Conservation (phyloP, 2,888 invertebrate genomes). For the Acrocyrtus sp. region DNA sequence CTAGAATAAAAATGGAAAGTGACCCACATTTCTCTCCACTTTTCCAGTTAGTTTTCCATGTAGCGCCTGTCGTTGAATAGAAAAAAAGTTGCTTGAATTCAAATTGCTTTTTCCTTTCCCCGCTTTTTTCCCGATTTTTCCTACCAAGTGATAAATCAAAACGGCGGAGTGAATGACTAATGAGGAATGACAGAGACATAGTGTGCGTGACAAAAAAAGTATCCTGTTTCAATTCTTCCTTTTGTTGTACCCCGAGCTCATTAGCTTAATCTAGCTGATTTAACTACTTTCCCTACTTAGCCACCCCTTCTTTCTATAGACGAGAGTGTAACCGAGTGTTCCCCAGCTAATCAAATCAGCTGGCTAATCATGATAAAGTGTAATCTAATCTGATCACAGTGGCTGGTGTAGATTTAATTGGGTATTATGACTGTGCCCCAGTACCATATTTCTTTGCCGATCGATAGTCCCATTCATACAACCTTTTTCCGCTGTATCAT, state of each 20-base stretch:
- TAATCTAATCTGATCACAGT: neutral
- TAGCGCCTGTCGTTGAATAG: neutral
- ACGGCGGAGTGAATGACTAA: slow-evolving; percentile 1
- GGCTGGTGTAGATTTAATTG: neutral
- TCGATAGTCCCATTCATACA: too few relatives aligned
- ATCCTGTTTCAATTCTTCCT: neutral
- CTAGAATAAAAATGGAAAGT: neutral
- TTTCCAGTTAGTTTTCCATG: too few relatives aligned
- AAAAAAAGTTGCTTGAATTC: too few relatives aligned
- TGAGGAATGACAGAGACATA: slow-evolving; percentile 1
- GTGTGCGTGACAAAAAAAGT: neutral
- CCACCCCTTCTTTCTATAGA: neutral
- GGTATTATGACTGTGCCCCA: neutral
- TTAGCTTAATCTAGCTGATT: neutral
- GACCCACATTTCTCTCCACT: slow-evolving; percentile 11
- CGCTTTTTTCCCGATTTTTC: neutral
- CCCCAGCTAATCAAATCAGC: slow-evolving; percentile 2
- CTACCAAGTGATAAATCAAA: neutral
- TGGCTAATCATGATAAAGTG: slow-evolving; percentile 1
- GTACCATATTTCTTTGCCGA: too few relatives aligned
- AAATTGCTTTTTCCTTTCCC: neutral
- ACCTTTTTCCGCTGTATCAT: neutral
- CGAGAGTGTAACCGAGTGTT: neutral
- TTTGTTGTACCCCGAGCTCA: neutral
- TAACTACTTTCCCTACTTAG: neutral